phyloP scores from a whole-genome alignment of 2,888 invertebrate species.

The Frankliniella intonsa region DNA sequence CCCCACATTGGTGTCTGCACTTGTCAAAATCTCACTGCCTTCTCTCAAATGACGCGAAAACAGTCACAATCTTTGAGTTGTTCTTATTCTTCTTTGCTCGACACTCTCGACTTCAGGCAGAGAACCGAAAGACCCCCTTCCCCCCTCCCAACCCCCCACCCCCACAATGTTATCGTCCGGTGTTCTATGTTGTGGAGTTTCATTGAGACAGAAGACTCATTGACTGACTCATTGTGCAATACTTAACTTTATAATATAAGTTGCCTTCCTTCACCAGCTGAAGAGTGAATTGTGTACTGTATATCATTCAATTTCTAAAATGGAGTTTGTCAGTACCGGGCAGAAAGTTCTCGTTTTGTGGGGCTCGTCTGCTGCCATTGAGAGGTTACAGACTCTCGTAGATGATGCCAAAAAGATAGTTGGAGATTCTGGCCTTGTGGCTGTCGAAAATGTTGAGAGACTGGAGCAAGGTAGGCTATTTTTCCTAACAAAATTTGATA shows the following conservation, averaged over 20 bases:
- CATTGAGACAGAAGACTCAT: too few species aligned
- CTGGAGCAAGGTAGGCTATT: conserved; percentile 33
- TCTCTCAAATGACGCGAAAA: background rate
- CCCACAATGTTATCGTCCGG: too few species aligned
- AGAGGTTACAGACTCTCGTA: conserved; percentile 22
- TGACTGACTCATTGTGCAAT: too few species aligned
- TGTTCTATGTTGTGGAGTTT: too few species aligned
- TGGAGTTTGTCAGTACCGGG: background rate
- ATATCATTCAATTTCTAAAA: background rate
- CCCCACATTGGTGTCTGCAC: background rate
- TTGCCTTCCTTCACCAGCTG: too few species aligned
- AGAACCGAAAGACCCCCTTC: too few species aligned
- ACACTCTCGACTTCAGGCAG: too few species aligned
- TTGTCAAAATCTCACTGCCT: conserved; percentile 13
- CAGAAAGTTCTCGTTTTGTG: background rate
- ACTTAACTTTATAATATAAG: too few species aligned
- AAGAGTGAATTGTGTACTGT: too few species aligned
- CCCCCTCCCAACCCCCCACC: too few species aligned
- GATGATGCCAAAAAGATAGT: conserved; percentile 32
- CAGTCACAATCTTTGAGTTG: too few species aligned
- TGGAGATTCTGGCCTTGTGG: conserved; percentile 32
- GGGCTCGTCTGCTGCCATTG: background rate
- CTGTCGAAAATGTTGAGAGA: conserved; percentile 35
- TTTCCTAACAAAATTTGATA: background rate
- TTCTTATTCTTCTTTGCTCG: too few species aligned